A percentile compares a stretch with the other conserved stretches of the same genome.
These are phyloP conservation scores for Heliconius eleuchia DNA, from an alignment of 1,140 invertebrate genomes.

Conservation along the genomic window DNA sequence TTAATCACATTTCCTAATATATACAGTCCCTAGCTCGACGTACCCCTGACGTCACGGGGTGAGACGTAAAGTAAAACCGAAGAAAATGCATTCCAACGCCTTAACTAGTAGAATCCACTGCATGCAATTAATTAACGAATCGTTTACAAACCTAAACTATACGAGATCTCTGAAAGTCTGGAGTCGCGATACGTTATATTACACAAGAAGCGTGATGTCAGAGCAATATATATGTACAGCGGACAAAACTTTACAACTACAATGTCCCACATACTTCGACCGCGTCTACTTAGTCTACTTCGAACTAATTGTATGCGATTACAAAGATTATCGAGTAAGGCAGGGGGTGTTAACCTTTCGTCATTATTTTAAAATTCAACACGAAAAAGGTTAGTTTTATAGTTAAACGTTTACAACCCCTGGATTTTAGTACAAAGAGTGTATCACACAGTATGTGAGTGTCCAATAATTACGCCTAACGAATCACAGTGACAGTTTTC, in stretches of 20 bases:
- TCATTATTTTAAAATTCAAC: too few species aligned
- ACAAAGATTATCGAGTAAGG: neutral
- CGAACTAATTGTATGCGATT: slow-evolving; percentile 8
- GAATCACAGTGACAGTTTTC: slow-evolving; percentile 75
- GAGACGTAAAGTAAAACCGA: neutral
- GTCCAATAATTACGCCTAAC: slow-evolving; percentile 65
- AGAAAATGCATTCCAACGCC: slow-evolving; percentile 29
- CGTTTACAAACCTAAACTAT: slow-evolving; percentile 74
- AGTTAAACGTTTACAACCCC: neutral
- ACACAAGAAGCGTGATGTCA: slow-evolving; percentile 57
- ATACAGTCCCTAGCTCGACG: slow-evolving; percentile 42
- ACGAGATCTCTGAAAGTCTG: slow-evolving; percentile 80
- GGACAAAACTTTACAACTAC: slow-evolving; percentile 21
- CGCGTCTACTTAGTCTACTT: slow-evolving; percentile 8
- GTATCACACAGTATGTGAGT: slow-evolving; percentile 31
- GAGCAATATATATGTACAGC: slow-evolving; percentile 38
- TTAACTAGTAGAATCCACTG: slow-evolving; percentile 63
- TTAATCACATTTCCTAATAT: slow-evolving; percentile 49
- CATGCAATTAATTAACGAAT: slow-evolving; percentile 65
- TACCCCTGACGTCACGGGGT: neutral
- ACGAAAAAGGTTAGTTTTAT: neutral
- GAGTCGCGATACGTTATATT: slow-evolving; percentile 75
- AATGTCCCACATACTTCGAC: slow-evolving; percentile 21
- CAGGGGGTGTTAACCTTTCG: neutral
- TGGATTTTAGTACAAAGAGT: slow-evolving; percentile 7